Evolutionary conservation across 1,140 invertebrate genomes (phyloP).

Genomic region (Colletes gigas): DNA sequence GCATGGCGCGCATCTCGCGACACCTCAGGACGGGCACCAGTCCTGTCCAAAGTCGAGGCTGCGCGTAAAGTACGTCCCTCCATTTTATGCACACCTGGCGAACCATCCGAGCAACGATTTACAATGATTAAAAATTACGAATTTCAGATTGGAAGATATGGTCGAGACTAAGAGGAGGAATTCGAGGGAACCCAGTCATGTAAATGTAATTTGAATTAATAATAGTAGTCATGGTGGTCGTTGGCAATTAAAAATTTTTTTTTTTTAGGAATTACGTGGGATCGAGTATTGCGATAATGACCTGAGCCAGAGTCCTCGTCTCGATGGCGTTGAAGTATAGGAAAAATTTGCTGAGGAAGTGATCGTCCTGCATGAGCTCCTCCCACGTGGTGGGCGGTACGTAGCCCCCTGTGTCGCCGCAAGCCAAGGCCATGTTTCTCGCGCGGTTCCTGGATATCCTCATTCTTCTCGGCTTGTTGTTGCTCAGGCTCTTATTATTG

Average conservation of each 20-base stretch:
- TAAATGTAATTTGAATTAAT: too few species aligned
- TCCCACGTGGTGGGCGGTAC: constrained; percentile 84
- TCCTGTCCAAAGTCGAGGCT: constrained; percentile 91
- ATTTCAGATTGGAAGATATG: too few species aligned
- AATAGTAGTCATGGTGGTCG: too few species aligned
- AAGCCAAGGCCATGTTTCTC: constrained; percentile 72
- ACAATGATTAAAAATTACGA: too few species aligned
- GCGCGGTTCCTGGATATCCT: constrained; percentile 70
- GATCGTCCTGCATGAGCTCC: constrained; percentile 90
- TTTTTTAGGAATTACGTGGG: too few species aligned
- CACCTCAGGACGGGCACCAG: constrained; percentile 91
- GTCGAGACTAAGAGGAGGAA: too few species aligned
- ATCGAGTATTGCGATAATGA: constrained; percentile 62
- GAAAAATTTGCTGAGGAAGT: constrained; percentile 92
- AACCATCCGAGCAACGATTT: neutral
- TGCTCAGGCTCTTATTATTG: constrained; percentile 72
- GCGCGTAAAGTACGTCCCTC: constrained; percentile 92
- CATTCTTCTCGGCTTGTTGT: constrained; percentile 62
- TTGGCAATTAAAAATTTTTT: too few species aligned
- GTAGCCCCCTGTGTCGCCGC: constrained; percentile 74
- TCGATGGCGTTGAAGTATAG: constrained; percentile 91
- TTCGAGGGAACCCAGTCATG: too few species aligned
- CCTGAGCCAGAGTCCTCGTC: constrained; percentile 89
- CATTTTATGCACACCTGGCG: constrained; percentile 88
- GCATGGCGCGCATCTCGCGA: constrained; percentile 86